Conservation (phyloP, 2,888 invertebrate genomes). For the Euproctis similis region DNA sequence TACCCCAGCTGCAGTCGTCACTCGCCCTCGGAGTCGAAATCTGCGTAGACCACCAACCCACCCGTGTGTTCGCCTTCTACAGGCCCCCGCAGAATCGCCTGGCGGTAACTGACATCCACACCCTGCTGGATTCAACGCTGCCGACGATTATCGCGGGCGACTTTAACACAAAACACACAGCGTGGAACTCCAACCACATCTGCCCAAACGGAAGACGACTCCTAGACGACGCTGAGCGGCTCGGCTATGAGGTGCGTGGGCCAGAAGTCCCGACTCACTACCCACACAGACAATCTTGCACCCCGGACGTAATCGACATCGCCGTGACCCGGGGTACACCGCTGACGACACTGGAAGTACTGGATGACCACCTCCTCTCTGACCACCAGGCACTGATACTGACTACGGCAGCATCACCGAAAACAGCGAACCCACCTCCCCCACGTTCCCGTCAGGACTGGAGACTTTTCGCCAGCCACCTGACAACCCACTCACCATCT, state of each 20-base stretch:
- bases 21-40: not conserved
- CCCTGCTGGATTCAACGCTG: not conserved
- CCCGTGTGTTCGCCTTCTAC: not conserved
- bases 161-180: not conserved
- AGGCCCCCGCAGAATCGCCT: not conserved
- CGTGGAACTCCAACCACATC: not conserved
- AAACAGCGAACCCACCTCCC: not conserved
- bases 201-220: not conserved
- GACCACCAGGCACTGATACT: not conserved
- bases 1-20: not conserved
- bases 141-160: not conserved
- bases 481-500: not conserved
- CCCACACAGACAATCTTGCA: not conserved
- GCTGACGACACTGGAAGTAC: not conserved
- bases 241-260: not conserved
- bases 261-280: constrained; percentile 1
- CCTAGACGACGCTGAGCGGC: not conserved
- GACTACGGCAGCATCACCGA: not conserved
- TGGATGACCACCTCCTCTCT: not conserved
- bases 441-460: not conserved
- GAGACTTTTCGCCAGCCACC: not conserved
- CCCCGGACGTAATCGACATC: not conserved
- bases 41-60: not conserved
- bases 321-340: not conserved
- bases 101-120: not conserved